Evolutionary conservation across 2,113 vertebrate genomes (phyloP).

Genomic region (Eretmochelys imbricata): DNA sequence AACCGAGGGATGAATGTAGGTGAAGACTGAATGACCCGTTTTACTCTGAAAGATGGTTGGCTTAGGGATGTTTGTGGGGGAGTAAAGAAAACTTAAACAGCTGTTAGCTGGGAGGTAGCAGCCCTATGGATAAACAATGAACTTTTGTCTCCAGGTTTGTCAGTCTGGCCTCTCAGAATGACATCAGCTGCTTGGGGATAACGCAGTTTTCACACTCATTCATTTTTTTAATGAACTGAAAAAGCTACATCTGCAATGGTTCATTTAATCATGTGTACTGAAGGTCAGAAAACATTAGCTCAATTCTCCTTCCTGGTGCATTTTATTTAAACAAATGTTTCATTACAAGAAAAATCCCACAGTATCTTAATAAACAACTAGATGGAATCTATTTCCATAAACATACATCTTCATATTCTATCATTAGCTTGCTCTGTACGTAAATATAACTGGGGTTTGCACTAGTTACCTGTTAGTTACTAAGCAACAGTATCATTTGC

Average conservation of each 20-base stretch:
- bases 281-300: neutral
- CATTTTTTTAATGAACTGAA: neutral
- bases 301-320: neutral
- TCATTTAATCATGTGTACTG: neutral
- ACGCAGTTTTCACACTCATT: neutral
- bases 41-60: neutral
- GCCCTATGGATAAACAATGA: neutral
- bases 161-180: neutral
- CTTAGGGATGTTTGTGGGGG: neutral
- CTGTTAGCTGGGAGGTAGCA: neutral
- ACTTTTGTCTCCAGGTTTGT: neutral
- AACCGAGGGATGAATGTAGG: neutral
- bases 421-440: neutral
- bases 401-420: neutral
- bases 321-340: neutral
- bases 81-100: neutral
- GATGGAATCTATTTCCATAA: neutral
- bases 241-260: neutral
- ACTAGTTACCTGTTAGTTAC: conserved; percentile 59
- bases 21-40: neutral
- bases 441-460: neutral
- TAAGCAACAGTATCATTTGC: conserved; percentile 57
- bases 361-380: neutral
- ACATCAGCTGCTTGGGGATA: neutral
- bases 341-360: neutral